Conservation (phyloP, 2,113 vertebrate genomes). For the Peromyscus maniculatus region DNA sequence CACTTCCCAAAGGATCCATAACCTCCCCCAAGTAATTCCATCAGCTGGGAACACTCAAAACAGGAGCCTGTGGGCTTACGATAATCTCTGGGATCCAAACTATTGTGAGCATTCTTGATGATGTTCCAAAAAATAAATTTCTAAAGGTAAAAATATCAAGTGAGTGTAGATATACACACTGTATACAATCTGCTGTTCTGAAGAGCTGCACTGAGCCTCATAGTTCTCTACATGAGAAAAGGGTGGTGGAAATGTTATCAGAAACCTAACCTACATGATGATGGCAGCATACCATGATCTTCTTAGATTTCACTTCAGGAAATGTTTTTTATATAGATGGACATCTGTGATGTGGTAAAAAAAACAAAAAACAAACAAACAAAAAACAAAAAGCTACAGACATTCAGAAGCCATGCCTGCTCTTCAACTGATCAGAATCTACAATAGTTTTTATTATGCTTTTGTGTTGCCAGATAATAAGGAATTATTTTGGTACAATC, state of each 20-base stretch:
- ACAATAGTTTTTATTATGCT: neutral
- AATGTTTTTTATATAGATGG: neutral
- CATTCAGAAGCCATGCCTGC: neutral
- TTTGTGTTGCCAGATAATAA: conserved; percentile 34
- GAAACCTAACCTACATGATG: neutral
- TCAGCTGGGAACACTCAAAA: neutral
- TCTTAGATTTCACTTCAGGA: neutral
- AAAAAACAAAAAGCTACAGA: neutral
- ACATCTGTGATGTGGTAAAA: neutral
- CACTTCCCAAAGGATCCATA: neutral
- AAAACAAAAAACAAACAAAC: neutral
- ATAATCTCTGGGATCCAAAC: conserved; percentile 22
- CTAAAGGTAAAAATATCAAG: conserved; percentile 21
- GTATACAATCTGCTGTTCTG: neutral
- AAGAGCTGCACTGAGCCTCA: neutral
- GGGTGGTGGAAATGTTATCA: neutral
- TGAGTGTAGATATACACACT: neutral
- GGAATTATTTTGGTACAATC: conserved; percentile 6
- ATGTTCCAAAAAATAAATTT: conserved; percentile 50
- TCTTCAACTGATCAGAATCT: conserved; percentile 1
- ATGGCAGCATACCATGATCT: neutral
- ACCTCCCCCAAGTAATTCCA: neutral
- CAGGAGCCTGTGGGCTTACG: neutral
- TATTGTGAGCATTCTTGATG: neutral
- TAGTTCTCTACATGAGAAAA: neutral